Percentiles rank a stretch among this genome's conserved stretches.
Conservation (phyloP, 2,113 vertebrate genomes). For the Oxyruncus cristatus region DNA sequence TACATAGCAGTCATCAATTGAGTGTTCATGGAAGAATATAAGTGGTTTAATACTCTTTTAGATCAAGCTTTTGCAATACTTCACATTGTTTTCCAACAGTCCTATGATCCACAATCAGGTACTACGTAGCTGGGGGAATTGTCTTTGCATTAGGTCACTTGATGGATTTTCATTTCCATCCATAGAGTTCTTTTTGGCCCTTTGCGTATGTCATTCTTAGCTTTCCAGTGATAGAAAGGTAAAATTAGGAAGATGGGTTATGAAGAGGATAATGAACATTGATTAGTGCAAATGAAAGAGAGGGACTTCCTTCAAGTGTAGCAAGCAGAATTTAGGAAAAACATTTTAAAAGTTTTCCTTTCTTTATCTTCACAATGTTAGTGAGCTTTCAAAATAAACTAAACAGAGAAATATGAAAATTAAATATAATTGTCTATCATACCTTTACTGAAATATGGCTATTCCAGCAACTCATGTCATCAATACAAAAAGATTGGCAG, state of each 20-base stretch:
- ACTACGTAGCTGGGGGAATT: background rate
- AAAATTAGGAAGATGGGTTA: background rate
- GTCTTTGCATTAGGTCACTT: background rate
- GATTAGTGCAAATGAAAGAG: background rate
- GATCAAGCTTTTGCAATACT: background rate
- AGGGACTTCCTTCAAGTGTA: background rate
- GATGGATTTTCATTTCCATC: background rate
- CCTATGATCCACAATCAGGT: background rate
- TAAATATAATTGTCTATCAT: background rate
- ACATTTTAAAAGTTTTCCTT: background rate
- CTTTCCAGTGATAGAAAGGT: background rate
- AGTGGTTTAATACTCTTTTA: background rate
- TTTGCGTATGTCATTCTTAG: background rate
- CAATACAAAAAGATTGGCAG: background rate
- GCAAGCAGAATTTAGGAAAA: background rate
- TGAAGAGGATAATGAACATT: background rate
- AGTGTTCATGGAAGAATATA: background rate
- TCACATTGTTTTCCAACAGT: background rate
- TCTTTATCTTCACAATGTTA: background rate
- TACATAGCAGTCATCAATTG: background rate
- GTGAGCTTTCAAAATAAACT: background rate
- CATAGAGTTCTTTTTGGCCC: background rate
- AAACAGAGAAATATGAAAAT: background rate
- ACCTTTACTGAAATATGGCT: background rate
- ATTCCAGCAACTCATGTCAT: background rate